A percentile compares a stretch with the other conserved stretches of the same genome.
These are phyloP conservation scores for Oreortyx pictus DNA, from an alignment of 2,797 vertebrate species.

Conservation along the genomic window DNA sequence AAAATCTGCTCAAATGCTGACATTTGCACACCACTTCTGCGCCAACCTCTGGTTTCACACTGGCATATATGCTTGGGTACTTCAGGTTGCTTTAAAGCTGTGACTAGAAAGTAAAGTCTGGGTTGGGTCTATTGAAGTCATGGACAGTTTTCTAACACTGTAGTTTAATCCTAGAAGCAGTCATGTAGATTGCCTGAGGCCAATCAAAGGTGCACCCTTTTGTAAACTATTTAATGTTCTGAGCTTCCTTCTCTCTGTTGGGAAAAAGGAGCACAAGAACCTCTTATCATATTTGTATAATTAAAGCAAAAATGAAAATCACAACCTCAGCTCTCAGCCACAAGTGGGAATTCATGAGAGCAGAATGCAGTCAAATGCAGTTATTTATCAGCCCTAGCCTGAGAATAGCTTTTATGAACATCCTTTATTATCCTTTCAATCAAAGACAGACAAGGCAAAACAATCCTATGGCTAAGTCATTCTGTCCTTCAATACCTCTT, in stretches of 20 bases:
- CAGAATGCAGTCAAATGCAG: background rate
- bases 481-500: background rate
- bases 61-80: accelerated
- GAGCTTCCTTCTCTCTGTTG: background rate
- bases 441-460: background rate
- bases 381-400: constrained; percentile 7
- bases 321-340: background rate
- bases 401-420: constrained; percentile 23
- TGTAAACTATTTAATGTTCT: background rate
- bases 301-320: constrained; percentile 32
- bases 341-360: background rate
- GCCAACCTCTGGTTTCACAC: background rate
- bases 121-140: background rate
- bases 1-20: background rate
- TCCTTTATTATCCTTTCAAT: constrained; percentile 15
- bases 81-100: background rate
- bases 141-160: background rate
- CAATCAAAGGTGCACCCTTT: background rate
- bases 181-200: background rate
- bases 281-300: constrained; percentile 41
- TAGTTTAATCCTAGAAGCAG: background rate
- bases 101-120: background rate
- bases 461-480: background rate
- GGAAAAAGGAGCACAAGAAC: background rate
- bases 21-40: background rate